Evolutionary conservation across 2,797 vertebrate species (phyloP), one percentile per base, ranked within the genome.

Genomic region (Anguilla anguilla): DNA sequence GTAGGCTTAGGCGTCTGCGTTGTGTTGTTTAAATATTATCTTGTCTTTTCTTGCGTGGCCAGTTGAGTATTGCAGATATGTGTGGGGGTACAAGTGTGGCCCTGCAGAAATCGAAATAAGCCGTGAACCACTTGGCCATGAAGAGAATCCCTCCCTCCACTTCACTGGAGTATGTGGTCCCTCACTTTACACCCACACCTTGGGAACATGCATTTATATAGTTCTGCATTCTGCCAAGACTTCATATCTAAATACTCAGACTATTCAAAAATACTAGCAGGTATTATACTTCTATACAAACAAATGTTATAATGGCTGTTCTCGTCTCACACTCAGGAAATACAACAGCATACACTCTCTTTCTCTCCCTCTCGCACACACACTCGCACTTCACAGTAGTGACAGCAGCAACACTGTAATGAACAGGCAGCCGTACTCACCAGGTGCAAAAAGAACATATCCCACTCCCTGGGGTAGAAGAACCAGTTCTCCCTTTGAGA

Each of bases 351-450:
- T 74, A 86, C 74, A 83, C 5, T 67, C 89, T 89, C 51, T n/a
- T 49, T 35, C 22, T 57, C 49, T 57, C 10, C 9, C 57, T 59
- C 43, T 85, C 2, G 51, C 79, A 51, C 22, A 82, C 25, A 51
- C 46, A n/a, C 46, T 11, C 7, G 2, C 43, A 82, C 35, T 87
- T 51, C 84, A 87, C 64, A 64, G 59, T 57, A 25, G 82, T 86
- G 67, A 72, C 46, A 90, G 17, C 91, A 90, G 91, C 86, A 90
- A 88, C 89, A 90, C 87, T 89, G 87, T 87, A 82, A 90, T 74
- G 87, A 85, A 90, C 49, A 86, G 64, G 74, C 86, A 90, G 86
- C 89, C 91, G 89, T 92, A 96, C 95, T 96, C 91, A 95, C 95
- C 94, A 85, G 86, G 43, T 92, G 90, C 91, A 83, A 83, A 88